Percentiles rank a stretch among this genome's conserved stretches.
Conservation (phyloP, 1,140 invertebrate species). For the Calephelis nemesis region DNA sequence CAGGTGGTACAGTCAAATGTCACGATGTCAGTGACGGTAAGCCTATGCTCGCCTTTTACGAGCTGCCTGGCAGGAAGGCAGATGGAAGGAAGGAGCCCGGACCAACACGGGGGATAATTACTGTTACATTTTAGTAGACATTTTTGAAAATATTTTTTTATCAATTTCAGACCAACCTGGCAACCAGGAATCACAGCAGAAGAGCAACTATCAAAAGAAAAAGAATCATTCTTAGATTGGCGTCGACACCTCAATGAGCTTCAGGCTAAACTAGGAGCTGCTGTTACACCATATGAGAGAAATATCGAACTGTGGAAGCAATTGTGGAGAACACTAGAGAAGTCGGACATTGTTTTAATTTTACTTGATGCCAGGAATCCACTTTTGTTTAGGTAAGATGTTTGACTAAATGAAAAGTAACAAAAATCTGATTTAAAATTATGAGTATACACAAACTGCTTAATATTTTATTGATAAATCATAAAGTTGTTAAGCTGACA, state of each 20-base stretch:
- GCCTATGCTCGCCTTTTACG: too few species aligned
- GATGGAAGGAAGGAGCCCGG: too few species aligned
- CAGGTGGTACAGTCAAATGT: too few species aligned
- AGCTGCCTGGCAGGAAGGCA: too few species aligned
- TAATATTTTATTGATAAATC: too few species aligned
- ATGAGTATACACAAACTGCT: not conserved
- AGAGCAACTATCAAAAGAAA: constrained; percentile 89
- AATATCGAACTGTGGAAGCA: constrained; percentile 99
- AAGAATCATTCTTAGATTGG: constrained; percentile 93
- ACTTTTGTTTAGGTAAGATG: constrained; percentile 87
- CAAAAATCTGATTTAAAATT: too few species aligned
- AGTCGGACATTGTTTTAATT: constrained; percentile 96
- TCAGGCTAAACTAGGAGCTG: constrained; percentile 86
- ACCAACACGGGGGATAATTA: too few species aligned
- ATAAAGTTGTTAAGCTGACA: too few species aligned
- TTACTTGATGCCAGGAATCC: constrained; percentile 99
- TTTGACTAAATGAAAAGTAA: not conserved
- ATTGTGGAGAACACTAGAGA: constrained; percentile 98
- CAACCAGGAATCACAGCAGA: constrained; percentile 85
- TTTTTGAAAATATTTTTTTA: too few species aligned
- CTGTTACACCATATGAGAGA: constrained; percentile 98
- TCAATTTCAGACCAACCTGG: constrained; percentile 87
- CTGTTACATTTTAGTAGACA: too few species aligned
- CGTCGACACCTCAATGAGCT: constrained; percentile 87
- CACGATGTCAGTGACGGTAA: too few species aligned